Conservation (phyloP, 2,113 vertebrate species). For the Psilopogon haemacephalus region DNA sequence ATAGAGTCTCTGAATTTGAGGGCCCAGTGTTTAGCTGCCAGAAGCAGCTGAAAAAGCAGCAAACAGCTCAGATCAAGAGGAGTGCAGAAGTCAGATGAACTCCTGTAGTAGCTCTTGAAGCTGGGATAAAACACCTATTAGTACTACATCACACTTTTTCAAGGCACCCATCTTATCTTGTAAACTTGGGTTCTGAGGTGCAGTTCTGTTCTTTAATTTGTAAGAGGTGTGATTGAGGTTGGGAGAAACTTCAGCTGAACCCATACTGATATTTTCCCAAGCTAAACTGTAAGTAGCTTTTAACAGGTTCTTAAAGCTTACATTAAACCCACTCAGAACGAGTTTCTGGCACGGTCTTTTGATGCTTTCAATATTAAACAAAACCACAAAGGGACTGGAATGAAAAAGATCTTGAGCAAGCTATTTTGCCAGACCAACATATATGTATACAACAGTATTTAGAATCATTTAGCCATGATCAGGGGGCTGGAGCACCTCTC, state of each 20-base stretch:
- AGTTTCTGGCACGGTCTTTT: neutral
- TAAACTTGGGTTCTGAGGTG: neutral
- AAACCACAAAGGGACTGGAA: neutral
- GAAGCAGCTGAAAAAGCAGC: neutral
- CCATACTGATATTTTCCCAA: neutral
- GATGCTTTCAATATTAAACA: neutral
- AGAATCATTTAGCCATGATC: neutral
- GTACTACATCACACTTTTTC: neutral
- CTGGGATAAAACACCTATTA: neutral
- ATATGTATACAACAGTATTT: neutral
- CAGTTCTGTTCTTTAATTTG: neutral
- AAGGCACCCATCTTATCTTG: neutral
- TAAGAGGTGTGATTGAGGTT: neutral
- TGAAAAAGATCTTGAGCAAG: neutral
- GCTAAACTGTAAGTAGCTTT: neutral
- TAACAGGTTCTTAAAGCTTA: neutral
- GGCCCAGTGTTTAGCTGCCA: neutral
- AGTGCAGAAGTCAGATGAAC: neutral
- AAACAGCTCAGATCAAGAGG: neutral
- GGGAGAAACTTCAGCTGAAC: neutral
- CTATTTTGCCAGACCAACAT: neutral
- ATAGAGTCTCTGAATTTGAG: neutral
- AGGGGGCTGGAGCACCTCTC: no score
- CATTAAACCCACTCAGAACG: neutral
- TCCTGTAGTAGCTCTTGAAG: neutral